A percentile compares a stretch with the other conserved stretches of the same genome.
phyloP scores from a whole-genome alignment of 2,797 vertebrate species.

The Chelmon rostratus region DNA sequence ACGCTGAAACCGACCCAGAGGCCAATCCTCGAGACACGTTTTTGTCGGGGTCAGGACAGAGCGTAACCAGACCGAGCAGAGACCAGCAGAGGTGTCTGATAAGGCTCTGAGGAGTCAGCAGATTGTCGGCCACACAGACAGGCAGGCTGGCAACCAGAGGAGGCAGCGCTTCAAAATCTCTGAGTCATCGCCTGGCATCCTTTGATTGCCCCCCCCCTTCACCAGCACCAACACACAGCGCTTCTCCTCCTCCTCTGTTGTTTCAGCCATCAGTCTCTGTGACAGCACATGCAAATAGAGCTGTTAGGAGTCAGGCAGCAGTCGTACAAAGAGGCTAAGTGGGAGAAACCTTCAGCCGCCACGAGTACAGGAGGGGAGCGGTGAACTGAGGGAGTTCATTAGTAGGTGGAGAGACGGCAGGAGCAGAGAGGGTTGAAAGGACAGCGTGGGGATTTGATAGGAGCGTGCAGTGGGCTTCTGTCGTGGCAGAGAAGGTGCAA shows the following conservation, averaged over 20 bases:
- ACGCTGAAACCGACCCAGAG: too few species aligned
- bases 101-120: conserved; percentile 61
- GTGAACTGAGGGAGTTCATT: conserved; percentile 30
- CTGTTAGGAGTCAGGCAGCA: conserved; percentile 40
- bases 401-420: background rate
- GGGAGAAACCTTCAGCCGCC: conserved; percentile 6
- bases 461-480: background rate
- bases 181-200: conserved; percentile 75
- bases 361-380: background rate
- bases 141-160: conserved; percentile 58
- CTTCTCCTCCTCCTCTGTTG: conserved; percentile 35
- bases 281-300: conserved; percentile 57
- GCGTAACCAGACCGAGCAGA: conserved; percentile 34
- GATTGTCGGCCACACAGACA: conserved; percentile 60
- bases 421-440: conserved; percentile 12
- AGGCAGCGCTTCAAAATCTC: conserved; percentile 63
- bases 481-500: background rate
- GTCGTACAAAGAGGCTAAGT: conserved; percentile 6
- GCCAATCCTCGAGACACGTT: background rate
- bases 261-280: conserved; percentile 51
- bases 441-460: conserved; percentile 13
- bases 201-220: conserved; percentile 38
- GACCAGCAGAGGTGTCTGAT: conserved; percentile 51
- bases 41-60: conserved; percentile 28
- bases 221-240: conserved; percentile 8